phyloP scores from a whole-genome alignment of 2,797 vertebrate genomes.

The Enoplosus armatus region DNA sequence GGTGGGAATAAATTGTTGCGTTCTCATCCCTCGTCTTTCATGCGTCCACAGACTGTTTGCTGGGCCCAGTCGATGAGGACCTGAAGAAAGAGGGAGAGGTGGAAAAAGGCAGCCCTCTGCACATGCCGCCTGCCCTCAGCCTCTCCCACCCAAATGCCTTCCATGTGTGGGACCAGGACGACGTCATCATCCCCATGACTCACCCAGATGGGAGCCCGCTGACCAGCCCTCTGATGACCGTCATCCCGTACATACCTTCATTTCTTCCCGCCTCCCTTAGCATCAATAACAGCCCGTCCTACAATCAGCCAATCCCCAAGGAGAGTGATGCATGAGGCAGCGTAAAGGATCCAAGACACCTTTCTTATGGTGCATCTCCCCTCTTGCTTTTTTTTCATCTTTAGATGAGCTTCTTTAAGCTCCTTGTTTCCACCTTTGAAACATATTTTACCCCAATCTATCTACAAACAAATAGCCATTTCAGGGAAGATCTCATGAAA shows the following conservation, averaged over 20 bases:
- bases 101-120: constrained; percentile 59
- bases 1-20: fast-evolving
- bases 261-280: constrained; percentile 76
- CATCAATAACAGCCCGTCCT: constrained; percentile 70
- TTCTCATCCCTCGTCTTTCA: background rate
- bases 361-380: background rate
- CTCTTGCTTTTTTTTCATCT: background rate
- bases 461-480: too few species aligned
- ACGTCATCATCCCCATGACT: constrained; percentile 81
- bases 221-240: constrained; percentile 77
- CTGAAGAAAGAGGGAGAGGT: constrained; percentile 62
- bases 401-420: constrained; percentile 6
- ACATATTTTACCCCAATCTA: background rate
- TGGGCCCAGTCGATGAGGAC: constrained; percentile 83
- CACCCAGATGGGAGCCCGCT: constrained; percentile 50
- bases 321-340: constrained; percentile 66
- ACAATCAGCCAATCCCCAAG: constrained; percentile 57
- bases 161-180: constrained; percentile 85
- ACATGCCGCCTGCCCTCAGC: constrained; percentile 66
- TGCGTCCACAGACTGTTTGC: constrained; percentile 81
- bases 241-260: constrained; percentile 83
- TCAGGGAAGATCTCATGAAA: background rate
- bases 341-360: background rate
- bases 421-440: constrained; percentile 4
- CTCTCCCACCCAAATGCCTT: constrained; percentile 85